Evolutionary conservation across 2,113 vertebrate species (phyloP), one percentile per base, ranked within the genome.

Genomic region (Oxyruncus cristatus): DNA sequence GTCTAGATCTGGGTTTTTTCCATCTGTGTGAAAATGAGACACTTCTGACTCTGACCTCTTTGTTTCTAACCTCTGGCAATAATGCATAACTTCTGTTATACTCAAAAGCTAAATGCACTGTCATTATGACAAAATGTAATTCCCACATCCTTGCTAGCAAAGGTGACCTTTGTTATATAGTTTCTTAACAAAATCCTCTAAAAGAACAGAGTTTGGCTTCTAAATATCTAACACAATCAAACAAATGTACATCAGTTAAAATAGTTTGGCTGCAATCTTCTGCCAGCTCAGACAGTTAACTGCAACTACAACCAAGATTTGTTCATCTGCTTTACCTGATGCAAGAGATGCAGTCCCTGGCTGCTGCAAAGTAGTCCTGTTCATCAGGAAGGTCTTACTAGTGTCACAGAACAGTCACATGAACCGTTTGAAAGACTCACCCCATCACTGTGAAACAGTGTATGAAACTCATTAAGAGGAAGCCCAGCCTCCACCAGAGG

Each of bases 101-200:
- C n/a, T 85, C 74, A 76, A 61, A 92, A 71, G 55, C 71, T 92
- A 85, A 92, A 83, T 92, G 88, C 88, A 68, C 52, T 91, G 65
- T 92, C 90, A 94, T 94, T 93, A 47, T 86, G 79, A 70, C 62
- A 65, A 75, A 87, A 79, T 62, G 13, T 16, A 80, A 92, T 89
- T 93, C 93, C 85, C 72, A 71, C 78, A 63, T 84, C 52, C 55
- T 66, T 66, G 46, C 67, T 94, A 73, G 72, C 42, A 93, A 88
- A 90, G 82, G 63, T 96, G 63, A 95, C 90, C 85, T 96, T 88
- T 96, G 49, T 90, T 82, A 50, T 2, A 22, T 7, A 59, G 65
- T 74, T 92, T 76, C 66, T 66, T 80, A 44, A 61, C 24, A 85
- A 90, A 93, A 50, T 52, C 46, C 47, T 80, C 46, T 77, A 32